Conservation (phyloP, 2,113 vertebrate species). For the Pelecanus crispus region DNA sequence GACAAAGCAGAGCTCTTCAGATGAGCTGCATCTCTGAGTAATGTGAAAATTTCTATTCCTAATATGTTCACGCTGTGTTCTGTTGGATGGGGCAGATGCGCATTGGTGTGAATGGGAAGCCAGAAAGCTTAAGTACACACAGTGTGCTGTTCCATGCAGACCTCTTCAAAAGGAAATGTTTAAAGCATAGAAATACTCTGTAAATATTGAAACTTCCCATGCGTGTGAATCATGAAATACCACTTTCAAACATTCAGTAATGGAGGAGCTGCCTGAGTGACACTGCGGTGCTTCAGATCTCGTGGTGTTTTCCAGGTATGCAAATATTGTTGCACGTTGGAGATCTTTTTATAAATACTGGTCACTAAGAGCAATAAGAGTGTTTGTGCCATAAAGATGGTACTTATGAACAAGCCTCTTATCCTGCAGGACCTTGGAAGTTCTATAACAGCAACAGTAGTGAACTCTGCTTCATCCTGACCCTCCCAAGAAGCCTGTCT, state of each 20-base stretch:
- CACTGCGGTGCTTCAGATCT: background rate
- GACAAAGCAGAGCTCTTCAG: background rate
- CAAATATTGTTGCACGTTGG: background rate
- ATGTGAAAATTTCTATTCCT: background rate
- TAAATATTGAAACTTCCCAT: background rate
- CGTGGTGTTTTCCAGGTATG: rapidly evolving
- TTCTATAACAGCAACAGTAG: background rate
- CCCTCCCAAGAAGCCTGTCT: too few relatives aligned
- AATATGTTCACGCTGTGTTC: rapidly evolving
- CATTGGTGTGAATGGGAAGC: background rate
- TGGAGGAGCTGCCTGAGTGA: background rate
- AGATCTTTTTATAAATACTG: background rate
- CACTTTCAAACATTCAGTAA: background rate
- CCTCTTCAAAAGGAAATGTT: background rate
- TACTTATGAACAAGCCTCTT: background rate
- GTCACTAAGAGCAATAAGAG: background rate
- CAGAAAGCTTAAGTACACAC: background rate
- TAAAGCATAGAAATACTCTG: background rate
- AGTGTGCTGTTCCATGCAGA: background rate
- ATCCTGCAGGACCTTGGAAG: background rate
- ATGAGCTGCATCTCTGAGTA: background rate
- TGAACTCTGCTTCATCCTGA: background rate
- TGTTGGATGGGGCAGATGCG: background rate
- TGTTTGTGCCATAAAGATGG: background rate
- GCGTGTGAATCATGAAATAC: background rate